Percentiles rank a stretch among this genome's conserved stretches.
Evolutionary conservation across 2,113 vertebrate species (phyloP).

Genomic region (Scomber japonicus): DNA sequence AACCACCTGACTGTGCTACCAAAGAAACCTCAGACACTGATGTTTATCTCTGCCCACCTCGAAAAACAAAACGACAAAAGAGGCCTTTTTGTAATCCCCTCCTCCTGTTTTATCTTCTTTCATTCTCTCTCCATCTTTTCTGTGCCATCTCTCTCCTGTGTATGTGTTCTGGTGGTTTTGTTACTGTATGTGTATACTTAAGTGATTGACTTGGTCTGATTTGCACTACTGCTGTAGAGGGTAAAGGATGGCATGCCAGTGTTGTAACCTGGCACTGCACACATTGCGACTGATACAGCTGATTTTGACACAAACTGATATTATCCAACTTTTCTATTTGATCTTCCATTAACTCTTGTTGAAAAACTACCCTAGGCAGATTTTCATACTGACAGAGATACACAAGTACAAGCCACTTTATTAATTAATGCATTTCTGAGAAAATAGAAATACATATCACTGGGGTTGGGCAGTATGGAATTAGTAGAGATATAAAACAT

Average conservation of each 20-base stretch:
- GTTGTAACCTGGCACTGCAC: slow-evolving; percentile 40
- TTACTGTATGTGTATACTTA: slow-evolving; percentile 38
- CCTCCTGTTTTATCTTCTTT: slow-evolving; percentile 49
- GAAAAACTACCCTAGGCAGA: not conserved
- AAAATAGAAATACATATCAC: not conserved
- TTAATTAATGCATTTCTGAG: slow-evolving; percentile 13
- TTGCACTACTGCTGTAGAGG: slow-evolving; percentile 57
- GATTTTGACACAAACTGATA: slow-evolving; percentile 6
- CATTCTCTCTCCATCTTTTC: slow-evolving; percentile 63
- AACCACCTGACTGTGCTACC: slow-evolving; percentile 91
- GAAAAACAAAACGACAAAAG: slow-evolving; percentile 38
- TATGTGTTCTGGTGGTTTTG: slow-evolving; percentile 18
- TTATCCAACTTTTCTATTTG: slow-evolving; percentile 15
- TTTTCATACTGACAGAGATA: not conserved
- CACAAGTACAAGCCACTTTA: not conserved
- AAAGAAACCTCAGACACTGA: slow-evolving; percentile 94
- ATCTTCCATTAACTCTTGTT: slow-evolving; percentile 9
- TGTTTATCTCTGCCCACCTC: slow-evolving; percentile 68
- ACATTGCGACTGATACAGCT: slow-evolving; percentile 34
- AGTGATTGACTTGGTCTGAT: slow-evolving; percentile 43
- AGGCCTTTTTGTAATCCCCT: slow-evolving; percentile 47
- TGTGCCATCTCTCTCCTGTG: slow-evolving; percentile 48
- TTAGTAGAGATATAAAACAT: not conserved
- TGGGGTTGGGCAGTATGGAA: not conserved
- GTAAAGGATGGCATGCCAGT: slow-evolving; percentile 23